Evolutionary conservation across 2,797 vertebrate genomes (phyloP).

Genomic region (Lagocephalus sceleratus): DNA sequence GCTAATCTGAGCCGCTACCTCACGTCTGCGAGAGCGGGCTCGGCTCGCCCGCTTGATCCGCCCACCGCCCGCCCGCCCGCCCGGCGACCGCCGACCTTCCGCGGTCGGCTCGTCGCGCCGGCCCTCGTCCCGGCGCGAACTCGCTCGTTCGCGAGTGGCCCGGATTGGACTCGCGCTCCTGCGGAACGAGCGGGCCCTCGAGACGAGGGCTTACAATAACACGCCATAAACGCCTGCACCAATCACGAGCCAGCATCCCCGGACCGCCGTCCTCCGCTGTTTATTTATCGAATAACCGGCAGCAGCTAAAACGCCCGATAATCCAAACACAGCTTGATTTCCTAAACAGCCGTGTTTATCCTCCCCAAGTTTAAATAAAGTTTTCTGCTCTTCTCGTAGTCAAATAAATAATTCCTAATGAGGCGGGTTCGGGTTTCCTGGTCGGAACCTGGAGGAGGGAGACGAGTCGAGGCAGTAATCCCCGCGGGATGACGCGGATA

Average conservation of each 20-base stretch:
- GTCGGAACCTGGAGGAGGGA: constrained; percentile 6
- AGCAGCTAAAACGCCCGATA: constrained; percentile 31
- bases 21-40: too few relatives aligned
- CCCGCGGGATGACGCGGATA: constrained; percentile 4
- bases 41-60: too few relatives aligned
- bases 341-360: constrained; percentile 38
- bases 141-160: constrained; percentile 14
- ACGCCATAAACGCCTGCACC: constrained; percentile 33
- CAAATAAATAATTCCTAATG: constrained; percentile 13
- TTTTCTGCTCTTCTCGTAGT: constrained; percentile 7
- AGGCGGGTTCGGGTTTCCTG: constrained; percentile 8
- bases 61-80: too few relatives aligned
- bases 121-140: constrained; percentile 5
- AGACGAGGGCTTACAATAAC: constrained; percentile 34
- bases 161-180: constrained; percentile 14
- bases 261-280: constrained; percentile 27
- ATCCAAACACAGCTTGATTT: constrained; percentile 56
- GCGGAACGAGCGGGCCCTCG: constrained; percentile 23
- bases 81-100: too few relatives aligned
- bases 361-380: constrained; percentile 47
- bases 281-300: constrained; percentile 52
- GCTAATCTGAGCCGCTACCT: too few relatives aligned
- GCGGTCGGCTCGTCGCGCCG: not conserved
- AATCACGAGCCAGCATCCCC: constrained; percentile 36
- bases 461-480: not conserved